Percentiles rank a stretch among this genome's conserved stretches.
Evolutionary conservation across 2,113 vertebrate species (phyloP).

Genomic region (Melanerpes formicivorus): DNA sequence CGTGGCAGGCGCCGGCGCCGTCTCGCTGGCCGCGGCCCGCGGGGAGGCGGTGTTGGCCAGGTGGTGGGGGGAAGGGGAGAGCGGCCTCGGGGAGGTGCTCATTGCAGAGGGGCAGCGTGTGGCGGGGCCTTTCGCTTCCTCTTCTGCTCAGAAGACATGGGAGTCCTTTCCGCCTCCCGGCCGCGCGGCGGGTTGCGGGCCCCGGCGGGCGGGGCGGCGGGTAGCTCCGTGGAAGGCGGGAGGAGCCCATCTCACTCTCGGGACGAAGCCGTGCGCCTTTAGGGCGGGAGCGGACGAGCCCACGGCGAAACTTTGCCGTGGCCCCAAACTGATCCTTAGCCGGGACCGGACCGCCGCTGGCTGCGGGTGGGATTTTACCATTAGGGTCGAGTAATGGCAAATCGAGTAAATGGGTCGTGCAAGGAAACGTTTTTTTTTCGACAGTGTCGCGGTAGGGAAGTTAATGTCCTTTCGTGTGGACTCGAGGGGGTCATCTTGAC

Average conservation of each 20-base stretch:
- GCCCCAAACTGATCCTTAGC: fast-evolving
- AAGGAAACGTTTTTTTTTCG: background rate
- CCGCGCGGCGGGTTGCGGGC: background rate
- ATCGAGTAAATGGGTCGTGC: fast-evolving
- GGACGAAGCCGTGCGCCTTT: background rate
- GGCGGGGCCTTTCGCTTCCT: background rate
- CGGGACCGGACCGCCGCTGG: too few relatives aligned
- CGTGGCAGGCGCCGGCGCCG: background rate
- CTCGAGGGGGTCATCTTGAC: background rate
- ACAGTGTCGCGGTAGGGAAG: background rate
- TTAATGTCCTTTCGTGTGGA: background rate
- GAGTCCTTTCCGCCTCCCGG: background rate
- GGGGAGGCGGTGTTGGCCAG: background rate
- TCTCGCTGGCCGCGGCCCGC: background rate
- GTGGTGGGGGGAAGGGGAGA: background rate
- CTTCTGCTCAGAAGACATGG: background rate
- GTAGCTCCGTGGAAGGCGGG: background rate
- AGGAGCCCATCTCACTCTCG: background rate
- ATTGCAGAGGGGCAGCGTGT: background rate
- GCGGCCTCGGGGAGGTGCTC: conserved; percentile 1
- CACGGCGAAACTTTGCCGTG: background rate
- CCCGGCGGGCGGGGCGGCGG: background rate
- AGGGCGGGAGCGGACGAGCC: background rate
- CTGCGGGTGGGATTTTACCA: background rate
- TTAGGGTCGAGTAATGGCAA: too few relatives aligned